Base-by-base conservation (phyloP, 2,113 vertebrate genomes). In the Coreoperca whiteheadi region DNA sequence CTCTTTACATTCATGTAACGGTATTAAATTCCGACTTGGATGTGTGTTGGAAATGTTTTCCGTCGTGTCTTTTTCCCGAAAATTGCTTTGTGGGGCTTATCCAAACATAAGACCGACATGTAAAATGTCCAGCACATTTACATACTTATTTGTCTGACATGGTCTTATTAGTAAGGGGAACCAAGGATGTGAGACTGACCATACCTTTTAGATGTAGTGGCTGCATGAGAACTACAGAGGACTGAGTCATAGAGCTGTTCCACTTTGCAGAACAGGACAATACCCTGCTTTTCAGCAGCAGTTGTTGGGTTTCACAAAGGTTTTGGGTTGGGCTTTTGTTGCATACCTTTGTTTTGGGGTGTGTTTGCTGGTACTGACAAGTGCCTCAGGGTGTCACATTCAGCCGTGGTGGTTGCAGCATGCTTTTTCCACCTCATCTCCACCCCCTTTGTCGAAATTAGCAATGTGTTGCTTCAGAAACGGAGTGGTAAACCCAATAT, bases 281-380 rank as follows among this genome's bases (percentile, higher is more conserved):
- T 63, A 0, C 18, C 4, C n/a, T 41, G 16, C 8, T 39, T 53
- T 64, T 64, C 57, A 54, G 57, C 77, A 32, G 48, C 61, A 30
- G 25, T 18, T 16, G 32, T 66, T 30, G 10, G n/a, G 8, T 18
- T 18, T 46, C 51, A 34, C 37, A 73, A 73, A 73, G 60, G 10
- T 15, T 65, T 28, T 7, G 28, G 78, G 60, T 57, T 73, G 50
- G 69, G 69, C 60, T 66, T 65, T 46, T 37, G 39, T 73, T 6
- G 2, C 53, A 21, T 48, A 48, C 14, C 48, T 74, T 30, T 21
- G 4, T 56, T 46, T 23, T 4, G 4, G 16, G 48, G 78, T 5
- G 28, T 57, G 51, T 66, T 81, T 50, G 9, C 50, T 14, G 25
- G 5, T 23, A 11, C 30, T 32, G 34, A 71, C 10, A 16, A n/a